These are phyloP conservation scores for Heliothis peltigera DNA, from an alignment of 2,888 invertebrate genomes.

Conservation along the genomic window DNA sequence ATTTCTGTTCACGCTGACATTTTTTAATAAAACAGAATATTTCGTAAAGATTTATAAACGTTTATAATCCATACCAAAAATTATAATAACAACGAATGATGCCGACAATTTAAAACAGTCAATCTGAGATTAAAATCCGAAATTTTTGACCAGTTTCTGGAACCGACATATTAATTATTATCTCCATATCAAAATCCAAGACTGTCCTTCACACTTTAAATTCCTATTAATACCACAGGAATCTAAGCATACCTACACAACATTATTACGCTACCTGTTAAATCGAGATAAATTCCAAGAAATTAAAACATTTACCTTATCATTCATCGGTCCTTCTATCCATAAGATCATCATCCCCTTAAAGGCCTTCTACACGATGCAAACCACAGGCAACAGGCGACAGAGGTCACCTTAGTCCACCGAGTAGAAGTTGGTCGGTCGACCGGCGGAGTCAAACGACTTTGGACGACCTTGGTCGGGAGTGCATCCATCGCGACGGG, in stretches of 20 bases:
- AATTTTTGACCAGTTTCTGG: not conserved
- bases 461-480: no score
- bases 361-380: no score
- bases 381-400: no score
- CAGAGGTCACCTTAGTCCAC: no score
- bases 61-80: no score
- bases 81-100: no score
- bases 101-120: not conserved
- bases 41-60: no score
- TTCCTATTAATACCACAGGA: conserved; percentile 20
- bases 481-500: no score
- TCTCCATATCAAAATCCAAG: conserved; percentile 1
- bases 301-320: conserved; percentile 59
- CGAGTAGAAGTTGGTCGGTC: no score
- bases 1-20: no score
- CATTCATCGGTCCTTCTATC: conserved; percentile 18
- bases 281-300: conserved; percentile 50
- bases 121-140: not conserved
- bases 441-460: no score
- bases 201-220: conserved; percentile 35
- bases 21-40: no score
- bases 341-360: conserved; percentile 28
- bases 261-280: conserved; percentile 39
- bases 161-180: conserved; percentile 2
- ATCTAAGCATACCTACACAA: conserved; percentile 17